Percentiles rank a stretch among this genome's conserved stretches.
These are phyloP conservation scores for Magallana ariakensis DNA, from an alignment of 1,140 invertebrate species.

Conservation along the genomic window DNA sequence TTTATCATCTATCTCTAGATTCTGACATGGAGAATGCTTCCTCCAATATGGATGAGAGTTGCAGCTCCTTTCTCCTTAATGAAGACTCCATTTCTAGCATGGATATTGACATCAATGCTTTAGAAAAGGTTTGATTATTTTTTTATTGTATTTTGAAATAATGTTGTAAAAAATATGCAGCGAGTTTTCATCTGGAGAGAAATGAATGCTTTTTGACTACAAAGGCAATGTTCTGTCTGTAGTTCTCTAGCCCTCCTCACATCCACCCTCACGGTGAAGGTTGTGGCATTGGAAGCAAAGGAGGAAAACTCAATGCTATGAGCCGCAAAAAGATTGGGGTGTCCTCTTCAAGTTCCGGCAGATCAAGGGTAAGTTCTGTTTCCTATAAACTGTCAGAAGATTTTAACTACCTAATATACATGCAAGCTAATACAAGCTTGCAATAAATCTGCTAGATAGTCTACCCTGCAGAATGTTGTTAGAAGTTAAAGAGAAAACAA, in stretches of 20 bases:
- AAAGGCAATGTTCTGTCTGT: neutral
- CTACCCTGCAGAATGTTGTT: no score
- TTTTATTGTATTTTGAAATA: neutral
- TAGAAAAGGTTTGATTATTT: constrained; percentile 69
- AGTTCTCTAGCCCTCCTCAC: constrained; percentile 40
- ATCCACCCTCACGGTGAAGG: constrained; percentile 39
- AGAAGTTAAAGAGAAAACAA: no score
- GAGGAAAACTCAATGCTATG: constrained; percentile 63
- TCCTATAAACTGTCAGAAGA: no score
- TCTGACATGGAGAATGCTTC: constrained; percentile 50
- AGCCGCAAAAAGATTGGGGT: constrained; percentile 62
- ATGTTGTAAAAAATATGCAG: neutral
- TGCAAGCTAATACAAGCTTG: no score
- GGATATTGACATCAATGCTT: constrained; percentile 76
- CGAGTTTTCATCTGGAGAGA: neutral
- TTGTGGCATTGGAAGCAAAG: constrained; percentile 54
- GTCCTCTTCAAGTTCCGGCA: constrained; percentile 40
- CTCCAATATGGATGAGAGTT: constrained; percentile 60
- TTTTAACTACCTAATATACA: no score
- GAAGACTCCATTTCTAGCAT: constrained; percentile 80
- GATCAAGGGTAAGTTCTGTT: constrained; percentile 58
- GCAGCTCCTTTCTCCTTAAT: constrained; percentile 51
- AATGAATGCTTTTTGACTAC: neutral
- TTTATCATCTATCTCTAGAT: constrained; percentile 34
- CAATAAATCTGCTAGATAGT: no score